Evolutionary conservation across 2,797 vertebrate genomes (phyloP).

Genomic region (Liparis tanakae): DNA sequence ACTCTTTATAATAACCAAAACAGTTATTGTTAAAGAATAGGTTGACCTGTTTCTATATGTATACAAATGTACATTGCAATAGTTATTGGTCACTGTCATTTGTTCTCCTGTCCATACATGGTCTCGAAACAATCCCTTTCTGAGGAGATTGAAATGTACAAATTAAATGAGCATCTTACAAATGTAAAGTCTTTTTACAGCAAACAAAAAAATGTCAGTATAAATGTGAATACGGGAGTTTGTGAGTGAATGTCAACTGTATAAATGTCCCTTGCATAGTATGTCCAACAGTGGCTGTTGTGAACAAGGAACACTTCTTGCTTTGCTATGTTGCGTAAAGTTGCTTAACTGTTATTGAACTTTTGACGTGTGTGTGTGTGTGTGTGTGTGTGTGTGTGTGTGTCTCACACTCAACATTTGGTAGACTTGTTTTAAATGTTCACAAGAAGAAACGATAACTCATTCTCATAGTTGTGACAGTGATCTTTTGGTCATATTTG

Average conservation of each 20-base stretch:
- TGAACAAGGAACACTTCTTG: not conserved
- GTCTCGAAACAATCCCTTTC: not conserved
- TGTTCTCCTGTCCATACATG: not conserved
- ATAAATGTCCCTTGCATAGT: too few species aligned
- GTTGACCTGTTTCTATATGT: not conserved
- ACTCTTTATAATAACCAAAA: not conserved
- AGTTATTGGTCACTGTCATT: not conserved
- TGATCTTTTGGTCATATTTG: not conserved
- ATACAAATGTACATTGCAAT: not conserved
- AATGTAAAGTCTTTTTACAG: not conserved
- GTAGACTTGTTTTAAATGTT: not conserved
- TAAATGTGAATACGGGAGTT: not conserved
- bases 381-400: not conserved
- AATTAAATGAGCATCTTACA: not conserved
- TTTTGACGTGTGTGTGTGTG: not conserved
- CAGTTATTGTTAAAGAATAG: not conserved
- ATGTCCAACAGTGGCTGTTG: not conserved
- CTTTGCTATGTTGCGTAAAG: not conserved
- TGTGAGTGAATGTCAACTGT: not conserved
- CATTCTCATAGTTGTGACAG: not conserved
- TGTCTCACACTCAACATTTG: not conserved
- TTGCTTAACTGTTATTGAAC: constrained; percentile 24
- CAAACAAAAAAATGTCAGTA: not conserved
- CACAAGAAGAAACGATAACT: not conserved
- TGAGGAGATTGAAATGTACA: not conserved